Evolutionary conservation across 1,140 invertebrate genomes (phyloP), one percentile per base, ranked within the genome.

Genomic region (Drosophila santomea): DNA sequence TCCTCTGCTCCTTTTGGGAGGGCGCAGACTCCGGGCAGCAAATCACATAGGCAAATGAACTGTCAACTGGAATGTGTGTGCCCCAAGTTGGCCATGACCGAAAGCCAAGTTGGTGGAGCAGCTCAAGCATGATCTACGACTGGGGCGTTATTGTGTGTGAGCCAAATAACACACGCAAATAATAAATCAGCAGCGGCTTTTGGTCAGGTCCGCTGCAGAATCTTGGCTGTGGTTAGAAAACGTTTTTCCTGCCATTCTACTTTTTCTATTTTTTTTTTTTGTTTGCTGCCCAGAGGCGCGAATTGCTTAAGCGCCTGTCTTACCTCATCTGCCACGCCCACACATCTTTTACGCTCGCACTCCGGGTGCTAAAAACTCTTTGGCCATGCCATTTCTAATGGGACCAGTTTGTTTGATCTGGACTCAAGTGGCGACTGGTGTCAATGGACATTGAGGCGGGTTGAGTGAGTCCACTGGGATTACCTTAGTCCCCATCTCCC

Each of bases 21-120:
- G 36, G 43, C 20, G 20, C 61, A 68, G 64, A 54, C 64, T 68
- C 64, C 28, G 15, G 67, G 25, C 39, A 60, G 67, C 76, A 72
- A 80, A 82, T 79, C 76, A 80, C 60, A 66, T 76, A 88, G 73
- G 73, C 84, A 88, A 89, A 88, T 89, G 85, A 89, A 88, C 84
- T 88, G 84, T 88, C 84, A 88, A 83, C 84, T 80, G 84, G 74
- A 80, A 74, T 89, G 86, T 83, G 59, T 69, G 79, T 63, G 68
- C 68, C 68, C 55, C 35, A 25, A 20, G 32, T 35, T 51, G 66
- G 54, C 36, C 23, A 52, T 20, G 50, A 52, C 20, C 35, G 43
- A 52, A 15, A 15, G 73, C 56, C 14, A 43, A 17, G 15, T 7
- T 38, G 39, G 20, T 56, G 25, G 14, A 52, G 44, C 51, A 43